Percentiles rank a stretch among this genome's conserved stretches.
These are phyloP conservation scores for Arvicanthis niloticus DNA, from an alignment of 2,113 vertebrate species.

Conservation along the genomic window DNA sequence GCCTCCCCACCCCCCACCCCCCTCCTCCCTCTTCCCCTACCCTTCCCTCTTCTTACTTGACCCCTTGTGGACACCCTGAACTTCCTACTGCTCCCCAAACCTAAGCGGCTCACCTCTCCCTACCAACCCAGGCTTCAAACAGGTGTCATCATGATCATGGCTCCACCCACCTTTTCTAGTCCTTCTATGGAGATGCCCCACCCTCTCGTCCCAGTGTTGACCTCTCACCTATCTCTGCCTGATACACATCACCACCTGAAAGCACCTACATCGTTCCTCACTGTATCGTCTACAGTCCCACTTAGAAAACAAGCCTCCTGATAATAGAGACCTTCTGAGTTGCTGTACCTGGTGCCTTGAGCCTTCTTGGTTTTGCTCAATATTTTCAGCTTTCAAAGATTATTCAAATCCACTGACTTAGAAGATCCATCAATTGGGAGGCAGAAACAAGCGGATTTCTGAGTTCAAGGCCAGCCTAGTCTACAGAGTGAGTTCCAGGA, in stretches of 20 bases:
- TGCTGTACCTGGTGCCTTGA: neutral
- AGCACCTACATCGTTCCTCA: neutral
- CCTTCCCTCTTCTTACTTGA: neutral
- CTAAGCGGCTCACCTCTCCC: neutral
- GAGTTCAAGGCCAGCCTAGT: no score
- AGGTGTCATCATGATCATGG: neutral
- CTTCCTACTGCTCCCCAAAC: neutral
- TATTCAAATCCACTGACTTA: neutral
- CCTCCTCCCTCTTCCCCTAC: neutral
- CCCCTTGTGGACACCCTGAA: neutral
- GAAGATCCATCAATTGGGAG: neutral
- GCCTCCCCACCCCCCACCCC: no score
- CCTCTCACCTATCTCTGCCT: neutral
- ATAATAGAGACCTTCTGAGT: neutral
- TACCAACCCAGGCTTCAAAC: neutral
- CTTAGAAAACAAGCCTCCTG: neutral
- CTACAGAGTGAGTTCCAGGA: no score
- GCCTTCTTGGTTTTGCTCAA: neutral
- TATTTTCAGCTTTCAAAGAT: conserved; percentile 30
- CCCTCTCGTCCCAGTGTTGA: no score
- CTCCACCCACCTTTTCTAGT: no score
- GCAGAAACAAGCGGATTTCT: no score
- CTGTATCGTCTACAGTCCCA: neutral
- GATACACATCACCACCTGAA: neutral
- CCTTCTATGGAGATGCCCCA: neutral